Percentiles rank a stretch among this genome's conserved stretches.
phyloP scores from a whole-genome alignment of 2,888 invertebrate genomes.

The Lochmaea capreae region DNA sequence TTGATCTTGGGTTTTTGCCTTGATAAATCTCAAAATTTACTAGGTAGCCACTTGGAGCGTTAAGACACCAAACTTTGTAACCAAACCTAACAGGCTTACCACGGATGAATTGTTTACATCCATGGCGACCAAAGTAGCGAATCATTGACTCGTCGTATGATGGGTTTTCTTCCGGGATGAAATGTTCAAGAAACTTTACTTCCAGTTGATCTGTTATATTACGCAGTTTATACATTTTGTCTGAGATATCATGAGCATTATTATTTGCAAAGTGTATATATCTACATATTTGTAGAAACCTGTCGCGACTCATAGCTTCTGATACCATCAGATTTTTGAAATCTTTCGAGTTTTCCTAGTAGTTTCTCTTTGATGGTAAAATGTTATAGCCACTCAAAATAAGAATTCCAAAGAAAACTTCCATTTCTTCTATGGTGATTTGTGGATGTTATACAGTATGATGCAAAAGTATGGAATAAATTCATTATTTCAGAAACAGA shows the following conservation, averaged over 20 bases:
- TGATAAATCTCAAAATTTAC: background rate
- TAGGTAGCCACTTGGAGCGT: background rate
- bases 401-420: background rate
- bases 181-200: no score
- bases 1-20: background rate
- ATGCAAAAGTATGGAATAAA: no score
- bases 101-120: background rate
- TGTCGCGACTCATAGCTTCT: no score
- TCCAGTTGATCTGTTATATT: no score
- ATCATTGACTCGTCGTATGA: background rate
- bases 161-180: background rate
- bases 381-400: background rate
- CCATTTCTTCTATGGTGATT: background rate
- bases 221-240: no score
- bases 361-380: constrained; percentile 12
- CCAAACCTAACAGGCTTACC: background rate
- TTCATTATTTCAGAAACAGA: no score
- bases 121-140: background rate
- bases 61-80: background rate
- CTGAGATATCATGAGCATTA: no score
- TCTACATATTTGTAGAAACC: no score
- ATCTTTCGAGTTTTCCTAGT: background rate
- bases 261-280: no score
- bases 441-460: no score
- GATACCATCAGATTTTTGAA: background rate